These are phyloP conservation scores for Muscina levida DNA, from an alignment of 2,888 invertebrate genomes.

Conservation along the genomic window DNA sequence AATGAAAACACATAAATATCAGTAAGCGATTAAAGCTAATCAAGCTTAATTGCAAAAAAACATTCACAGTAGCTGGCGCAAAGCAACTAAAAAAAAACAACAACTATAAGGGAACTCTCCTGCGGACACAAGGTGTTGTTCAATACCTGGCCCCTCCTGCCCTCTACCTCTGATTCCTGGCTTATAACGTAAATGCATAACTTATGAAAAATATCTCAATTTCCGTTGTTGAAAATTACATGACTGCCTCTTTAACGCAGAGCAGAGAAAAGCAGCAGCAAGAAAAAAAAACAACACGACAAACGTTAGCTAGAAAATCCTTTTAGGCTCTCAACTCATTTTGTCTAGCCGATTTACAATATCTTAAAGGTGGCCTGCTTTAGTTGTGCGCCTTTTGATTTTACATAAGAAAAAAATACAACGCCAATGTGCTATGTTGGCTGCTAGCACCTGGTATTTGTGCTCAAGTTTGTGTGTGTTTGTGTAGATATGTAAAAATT, in stretches of 20 bases:
- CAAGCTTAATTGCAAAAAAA: conserved; percentile 73
- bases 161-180: conserved; percentile 13
- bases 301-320: conserved; percentile 32
- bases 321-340: conserved; percentile 39
- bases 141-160: conserved; percentile 3
- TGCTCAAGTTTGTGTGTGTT: background rate
- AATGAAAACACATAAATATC: conserved; percentile 74
- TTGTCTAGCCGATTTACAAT: conserved; percentile 3
- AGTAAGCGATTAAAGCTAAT: conserved; percentile 74
- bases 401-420: background rate
- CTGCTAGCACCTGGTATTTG: conserved; percentile 47
- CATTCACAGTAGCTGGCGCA: conserved; percentile 53
- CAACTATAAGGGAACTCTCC: conserved; percentile 38
- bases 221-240: conserved; percentile 72
- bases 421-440: background rate
- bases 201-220: conserved; percentile 75
- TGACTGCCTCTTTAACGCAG: conserved; percentile 56
- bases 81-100: too few species aligned
- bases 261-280: conserved; percentile 5
- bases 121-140: conserved; percentile 47
- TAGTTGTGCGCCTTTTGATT: conserved; percentile 25
- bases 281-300: conserved; percentile 5
- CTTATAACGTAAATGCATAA: conserved; percentile 63
- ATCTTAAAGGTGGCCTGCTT: conserved; percentile 57
- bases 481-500: background rate